Conservation (phyloP, 2,113 vertebrate species). For the Genyomyrus donnyi region DNA sequence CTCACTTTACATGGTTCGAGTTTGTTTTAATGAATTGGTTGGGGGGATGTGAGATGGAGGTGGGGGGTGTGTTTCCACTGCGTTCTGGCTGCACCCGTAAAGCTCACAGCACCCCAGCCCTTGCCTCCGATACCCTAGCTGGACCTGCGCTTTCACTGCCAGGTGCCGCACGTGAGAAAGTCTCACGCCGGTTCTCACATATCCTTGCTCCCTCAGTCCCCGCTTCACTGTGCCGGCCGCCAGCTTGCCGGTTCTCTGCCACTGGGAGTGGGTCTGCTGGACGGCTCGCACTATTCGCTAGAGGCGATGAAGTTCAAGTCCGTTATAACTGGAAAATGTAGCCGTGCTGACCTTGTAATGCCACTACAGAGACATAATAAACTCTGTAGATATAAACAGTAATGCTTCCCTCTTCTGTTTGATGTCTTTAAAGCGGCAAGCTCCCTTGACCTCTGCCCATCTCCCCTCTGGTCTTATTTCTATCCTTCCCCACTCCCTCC, state of each 20-base stretch:
- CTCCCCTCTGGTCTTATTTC: conserved; percentile 15
- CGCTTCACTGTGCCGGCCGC: not conserved
- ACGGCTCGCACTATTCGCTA: not conserved
- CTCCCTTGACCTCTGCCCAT: conserved; percentile 2
- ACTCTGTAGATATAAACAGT: conserved; percentile 17
- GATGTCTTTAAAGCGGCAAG: conserved; percentile 46
- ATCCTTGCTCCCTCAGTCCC: not conserved
- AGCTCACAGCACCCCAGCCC: not conserved
- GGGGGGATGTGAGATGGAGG: not conserved
- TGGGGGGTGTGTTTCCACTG: not conserved
- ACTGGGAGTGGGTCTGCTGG: not conserved
- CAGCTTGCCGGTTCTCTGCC: not conserved
- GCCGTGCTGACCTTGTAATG: not conserved
- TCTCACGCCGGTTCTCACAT: not conserved
- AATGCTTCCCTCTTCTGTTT: conserved; percentile 48
- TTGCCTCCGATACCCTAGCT: not conserved
- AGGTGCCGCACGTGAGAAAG: not conserved
- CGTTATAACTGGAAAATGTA: not conserved
- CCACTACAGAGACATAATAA: conserved; percentile 5
- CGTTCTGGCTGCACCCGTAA: not conserved
- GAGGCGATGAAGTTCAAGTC: not conserved
- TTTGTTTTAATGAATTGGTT: not conserved
- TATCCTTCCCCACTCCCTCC: not conserved
- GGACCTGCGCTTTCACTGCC: not conserved
- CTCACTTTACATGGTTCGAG: not conserved